phyloP scores from a whole-genome alignment of 2,113 vertebrate species.

The Anarhynchus alexandrinus region DNA sequence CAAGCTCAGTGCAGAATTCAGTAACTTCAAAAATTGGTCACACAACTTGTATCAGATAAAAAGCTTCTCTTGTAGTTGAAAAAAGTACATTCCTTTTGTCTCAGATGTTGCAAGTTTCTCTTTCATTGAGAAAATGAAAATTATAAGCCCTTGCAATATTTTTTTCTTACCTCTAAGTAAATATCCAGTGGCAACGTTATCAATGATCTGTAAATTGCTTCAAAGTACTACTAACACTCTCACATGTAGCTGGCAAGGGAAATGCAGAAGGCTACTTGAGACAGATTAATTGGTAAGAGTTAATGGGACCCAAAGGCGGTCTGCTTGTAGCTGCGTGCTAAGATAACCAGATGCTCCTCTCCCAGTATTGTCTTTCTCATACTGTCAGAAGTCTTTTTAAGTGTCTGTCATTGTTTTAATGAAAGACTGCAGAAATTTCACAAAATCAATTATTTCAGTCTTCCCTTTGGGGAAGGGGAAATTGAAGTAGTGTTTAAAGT shows the following conservation, averaged over 20 bases:
- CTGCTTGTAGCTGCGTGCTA: not conserved
- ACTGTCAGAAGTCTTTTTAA: not conserved
- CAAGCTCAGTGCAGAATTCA: not conserved
- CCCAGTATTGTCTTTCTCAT: not conserved
- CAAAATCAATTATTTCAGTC: not conserved
- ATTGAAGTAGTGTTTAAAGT: not conserved
- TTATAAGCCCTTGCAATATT: not conserved
- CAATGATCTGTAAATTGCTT: not conserved
- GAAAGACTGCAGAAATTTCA: not conserved
- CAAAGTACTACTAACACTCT: not conserved
- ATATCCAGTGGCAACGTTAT: not conserved
- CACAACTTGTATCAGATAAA: not conserved
- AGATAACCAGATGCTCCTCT: not conserved
- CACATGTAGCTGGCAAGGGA: not conserved
- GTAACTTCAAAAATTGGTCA: not conserved
- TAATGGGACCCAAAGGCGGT: not conserved
- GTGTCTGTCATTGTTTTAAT: not conserved
- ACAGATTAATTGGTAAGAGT: not conserved
- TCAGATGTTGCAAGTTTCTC: not conserved
- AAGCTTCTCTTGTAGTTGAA: not conserved
- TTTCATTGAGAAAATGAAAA: not conserved
- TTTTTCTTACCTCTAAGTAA: not conserved
- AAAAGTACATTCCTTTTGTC: not conserved
- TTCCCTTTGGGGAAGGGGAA: not conserved
- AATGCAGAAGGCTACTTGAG: not conserved